Evolutionary conservation across 2,113 vertebrate species (phyloP).

Genomic region (Petroica traversi): DNA sequence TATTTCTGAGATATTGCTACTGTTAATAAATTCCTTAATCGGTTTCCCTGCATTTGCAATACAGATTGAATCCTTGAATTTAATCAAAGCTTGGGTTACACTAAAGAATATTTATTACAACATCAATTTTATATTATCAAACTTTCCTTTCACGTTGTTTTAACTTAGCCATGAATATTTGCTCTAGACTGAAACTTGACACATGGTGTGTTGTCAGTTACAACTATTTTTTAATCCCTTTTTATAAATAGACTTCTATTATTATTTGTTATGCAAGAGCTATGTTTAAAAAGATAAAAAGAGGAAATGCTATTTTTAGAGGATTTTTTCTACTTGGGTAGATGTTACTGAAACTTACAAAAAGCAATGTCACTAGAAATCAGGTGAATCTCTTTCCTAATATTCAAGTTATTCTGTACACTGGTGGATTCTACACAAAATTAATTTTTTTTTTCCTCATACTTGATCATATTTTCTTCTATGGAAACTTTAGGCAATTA

Average conservation of each 20-base stretch:
- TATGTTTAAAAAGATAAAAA: not conserved
- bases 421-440: not conserved
- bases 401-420: not conserved
- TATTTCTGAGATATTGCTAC: conserved; percentile 57
- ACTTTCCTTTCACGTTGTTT: not conserved
- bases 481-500: not conserved
- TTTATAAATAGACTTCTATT: not conserved
- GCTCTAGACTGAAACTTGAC: not conserved
- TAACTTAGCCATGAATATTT: not conserved
- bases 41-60: conserved; percentile 24
- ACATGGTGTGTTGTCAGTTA: not conserved
- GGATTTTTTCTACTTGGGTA: not conserved
- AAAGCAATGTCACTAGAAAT: not conserved
- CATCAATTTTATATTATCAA: conserved; percentile 22
- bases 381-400: not conserved
- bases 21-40: conserved; percentile 68
- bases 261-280: not conserved
- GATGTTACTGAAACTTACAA: not conserved
- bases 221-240: not conserved
- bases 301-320: not conserved
- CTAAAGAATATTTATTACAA: conserved; percentile 22
- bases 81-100: conserved; percentile 38
- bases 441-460: not conserved
- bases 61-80: conserved; percentile 38
- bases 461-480: not conserved